Evolutionary conservation across 2,113 vertebrate species (phyloP), one percentile per base, ranked within the genome.

Genomic region (Phocoena phocoena): DNA sequence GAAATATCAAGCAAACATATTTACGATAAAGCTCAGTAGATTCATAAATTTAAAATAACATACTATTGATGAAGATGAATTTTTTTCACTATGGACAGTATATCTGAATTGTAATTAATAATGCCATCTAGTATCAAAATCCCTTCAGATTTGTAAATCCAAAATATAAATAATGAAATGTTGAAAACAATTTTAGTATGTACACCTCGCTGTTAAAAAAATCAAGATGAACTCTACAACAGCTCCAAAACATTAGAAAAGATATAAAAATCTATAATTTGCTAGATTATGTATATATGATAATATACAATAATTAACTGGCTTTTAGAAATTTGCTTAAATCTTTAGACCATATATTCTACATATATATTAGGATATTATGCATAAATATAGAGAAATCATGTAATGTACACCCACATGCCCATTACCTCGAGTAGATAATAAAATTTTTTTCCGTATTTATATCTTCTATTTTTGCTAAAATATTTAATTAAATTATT

Each of bases 51-150:
- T 96, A 76, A 98, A 96, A 94, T 96, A 97, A 58, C 1, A 47
- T 58, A 88, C 53, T 96, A 97, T 97, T 97, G 71, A 96, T 92
- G 92, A 80, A 13, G 2, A 14, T 86, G 88, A 95, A 58, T 3
- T 47, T 93, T 73, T 93, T 90, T 96, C 65, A 28, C 3, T 11
- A 38, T 71, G 88, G 88, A 87, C 8, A 98, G 96, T 86, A 58
- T 93, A 97, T 20, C 10, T 96, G 92, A 95, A 50, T 60, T 97
- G 70, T 92, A 97, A 97, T 98, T 58, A 4, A 96, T 90, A 97
- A 7, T 38, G 76, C 8, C 6, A 81, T 90, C 93, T 97, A 90
- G 88, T 97, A 97, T 82, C 4, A 94, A 96, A 98, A 95, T 47
- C 50, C 73, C 4, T 33, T 92, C 8, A 83, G 31, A 68, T 82